phyloP scores from a whole-genome alignment of 2,888 invertebrate genomes.

The Dascillus cervinus region DNA sequence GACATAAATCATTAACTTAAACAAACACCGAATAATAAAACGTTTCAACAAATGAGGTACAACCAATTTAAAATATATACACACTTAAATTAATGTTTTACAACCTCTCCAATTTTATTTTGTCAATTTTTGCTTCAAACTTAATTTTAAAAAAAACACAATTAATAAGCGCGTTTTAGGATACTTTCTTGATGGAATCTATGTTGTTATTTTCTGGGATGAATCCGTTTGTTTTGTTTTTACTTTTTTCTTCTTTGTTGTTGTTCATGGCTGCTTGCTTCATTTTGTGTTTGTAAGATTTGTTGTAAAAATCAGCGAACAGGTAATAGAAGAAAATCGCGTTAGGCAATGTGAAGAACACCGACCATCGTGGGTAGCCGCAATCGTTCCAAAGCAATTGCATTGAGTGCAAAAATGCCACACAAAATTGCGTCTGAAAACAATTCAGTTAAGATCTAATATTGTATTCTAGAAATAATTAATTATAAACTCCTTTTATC shows the following conservation, averaged over 20 bases:
- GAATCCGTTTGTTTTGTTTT: constrained; percentile 2
- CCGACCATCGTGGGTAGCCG: constrained; percentile 78
- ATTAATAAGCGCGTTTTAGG: background rate
- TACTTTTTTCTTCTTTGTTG: background rate
- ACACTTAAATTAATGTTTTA: too few species aligned
- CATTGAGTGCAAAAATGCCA: constrained; percentile 77
- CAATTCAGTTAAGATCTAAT: too few species aligned
- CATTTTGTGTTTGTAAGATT: constrained; percentile 65
- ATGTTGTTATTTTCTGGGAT: background rate
- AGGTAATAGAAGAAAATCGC: constrained; percentile 89
- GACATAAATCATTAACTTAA: too few species aligned
- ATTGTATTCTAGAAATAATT: too few species aligned
- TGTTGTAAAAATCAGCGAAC: constrained; percentile 86
- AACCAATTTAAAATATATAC: too few species aligned
- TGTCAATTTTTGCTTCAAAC: too few species aligned
- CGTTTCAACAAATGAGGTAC: too few species aligned
- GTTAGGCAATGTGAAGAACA: constrained; percentile 79
- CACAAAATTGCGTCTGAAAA: constrained; percentile 81
- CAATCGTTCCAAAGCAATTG: constrained; percentile 82
- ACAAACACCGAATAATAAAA: too few species aligned
- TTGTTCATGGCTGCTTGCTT: too few species aligned
- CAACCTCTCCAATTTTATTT: too few species aligned
- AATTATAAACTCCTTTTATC: too few species aligned
- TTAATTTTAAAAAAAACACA: background rate
- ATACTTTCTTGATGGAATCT: background rate